Evolutionary conservation across 2,888 invertebrate genomes (phyloP), one percentile per base, ranked within the genome.

Genomic region (Phengaris alcon): DNA sequence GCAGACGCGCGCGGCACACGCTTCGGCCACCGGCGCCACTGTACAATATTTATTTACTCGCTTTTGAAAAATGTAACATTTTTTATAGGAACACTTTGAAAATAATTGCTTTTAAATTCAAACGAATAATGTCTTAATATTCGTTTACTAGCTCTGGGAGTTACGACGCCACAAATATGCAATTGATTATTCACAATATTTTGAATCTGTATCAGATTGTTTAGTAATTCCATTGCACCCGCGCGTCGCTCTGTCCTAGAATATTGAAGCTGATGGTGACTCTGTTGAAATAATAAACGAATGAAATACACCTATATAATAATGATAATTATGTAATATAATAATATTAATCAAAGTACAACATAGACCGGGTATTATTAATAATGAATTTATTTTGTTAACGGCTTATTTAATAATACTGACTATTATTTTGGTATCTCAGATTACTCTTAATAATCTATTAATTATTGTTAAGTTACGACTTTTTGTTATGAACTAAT

Each of bases 361-460:
- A 72, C 12, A 6, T 15, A 12, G 70, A 48, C 51, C 70, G 70
- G 70, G 72, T 54, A 70, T 54, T 54, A 22, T 52, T 72, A 35
- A 52, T 35, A 35, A 72, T 22, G 72, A 70, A 72, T 72, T 72
- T 72, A 72, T 13, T 72, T 72, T 72, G 52, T 52, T 35, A 72
- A 35, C 2, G 6, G 54, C 52, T 52, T 72, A 72, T 52, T 15
- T 13, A 12, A 72, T 12, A 51, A 51, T 10, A 35, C 35, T 35
- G 35, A 35, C 4, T 35, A 15, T 10, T 51, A 22, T 70, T 70
- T 70, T 15, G 13, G 69, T 48, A 69, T 48, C 69, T 48, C 46
- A 48, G 3, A 10, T 69, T 69, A 70, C 35, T 44, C 35, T 12
- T 51, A 51, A 22, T 69, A 22, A 52, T 51, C 15, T 6, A 22